Conservation (phyloP, 2,113 vertebrate genomes). For the Pampusana beccarii region DNA sequence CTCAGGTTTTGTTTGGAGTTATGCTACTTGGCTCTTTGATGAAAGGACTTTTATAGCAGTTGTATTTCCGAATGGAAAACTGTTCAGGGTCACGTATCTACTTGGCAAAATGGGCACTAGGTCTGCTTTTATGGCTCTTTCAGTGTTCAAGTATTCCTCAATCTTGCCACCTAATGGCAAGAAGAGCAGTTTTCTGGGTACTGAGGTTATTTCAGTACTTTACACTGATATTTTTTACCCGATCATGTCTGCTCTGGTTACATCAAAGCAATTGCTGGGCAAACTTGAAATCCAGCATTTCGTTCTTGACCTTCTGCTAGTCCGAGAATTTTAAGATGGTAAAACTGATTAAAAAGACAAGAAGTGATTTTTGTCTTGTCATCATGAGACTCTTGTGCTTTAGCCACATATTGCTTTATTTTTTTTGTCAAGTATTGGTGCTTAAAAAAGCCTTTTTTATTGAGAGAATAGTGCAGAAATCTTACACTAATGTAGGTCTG, state of each 20-base stretch:
- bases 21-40: neutral
- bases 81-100: accelerated
- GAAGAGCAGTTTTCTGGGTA: neutral
- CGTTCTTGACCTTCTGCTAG: neutral
- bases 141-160: neutral
- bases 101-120: neutral
- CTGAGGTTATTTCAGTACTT: accelerated
- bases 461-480: neutral
- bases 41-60: neutral
- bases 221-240: accelerated
- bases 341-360: neutral
- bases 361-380: neutral
- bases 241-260: accelerated
- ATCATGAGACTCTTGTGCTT: accelerated
- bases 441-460: neutral
- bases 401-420: neutral
- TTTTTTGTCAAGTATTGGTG: neutral
- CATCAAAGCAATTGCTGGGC: neutral
- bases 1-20: neutral
- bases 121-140: accelerated
- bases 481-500: accelerated
- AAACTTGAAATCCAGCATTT: neutral
- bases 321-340: neutral
- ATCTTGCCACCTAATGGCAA: slow-evolving; percentile 42
- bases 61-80: neutral